These are phyloP conservation scores for Anguilla obscura DNA, from an alignment of 2,797 vertebrate species.

Conservation along the genomic window DNA sequence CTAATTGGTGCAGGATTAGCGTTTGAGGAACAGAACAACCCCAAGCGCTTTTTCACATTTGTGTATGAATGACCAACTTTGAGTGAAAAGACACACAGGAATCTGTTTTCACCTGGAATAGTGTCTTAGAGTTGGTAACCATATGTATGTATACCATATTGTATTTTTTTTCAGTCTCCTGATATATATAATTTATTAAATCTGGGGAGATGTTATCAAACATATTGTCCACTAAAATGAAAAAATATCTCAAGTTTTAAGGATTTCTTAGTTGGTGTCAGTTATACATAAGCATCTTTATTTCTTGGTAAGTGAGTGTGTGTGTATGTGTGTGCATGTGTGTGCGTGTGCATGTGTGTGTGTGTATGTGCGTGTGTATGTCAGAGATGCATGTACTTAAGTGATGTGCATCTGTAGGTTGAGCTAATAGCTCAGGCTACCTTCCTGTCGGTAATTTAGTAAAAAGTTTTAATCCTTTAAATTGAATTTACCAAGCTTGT, in stretches of 20 bases:
- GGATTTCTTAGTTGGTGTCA: not conserved
- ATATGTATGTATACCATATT: not conserved
- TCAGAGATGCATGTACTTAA: not conserved
- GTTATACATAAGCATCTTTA: not conserved
- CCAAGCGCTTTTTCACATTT: slow-evolving; percentile 39
- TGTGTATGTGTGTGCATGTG: not conserved
- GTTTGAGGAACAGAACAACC: slow-evolving; percentile 63
- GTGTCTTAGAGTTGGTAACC: slow-evolving; percentile 38
- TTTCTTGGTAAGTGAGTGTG: not conserved
- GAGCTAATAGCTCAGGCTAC: not conserved
- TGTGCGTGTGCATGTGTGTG: not conserved
- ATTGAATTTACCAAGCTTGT: not conserved
- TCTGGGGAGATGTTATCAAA: not conserved
- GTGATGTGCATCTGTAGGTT: not conserved
- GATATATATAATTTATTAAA: slow-evolving; percentile 2
- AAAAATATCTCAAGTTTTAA: not conserved
- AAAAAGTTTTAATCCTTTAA: no score
- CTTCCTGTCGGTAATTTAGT: not conserved
- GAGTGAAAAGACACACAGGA: slow-evolving; percentile 28
- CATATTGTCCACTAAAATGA: not conserved
- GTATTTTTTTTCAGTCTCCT: not conserved
- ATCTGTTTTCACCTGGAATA: slow-evolving; percentile 7
- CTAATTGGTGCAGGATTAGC: slow-evolving; percentile 78
- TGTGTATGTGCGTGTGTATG: not conserved
- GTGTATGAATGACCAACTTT: slow-evolving; percentile 47